These are phyloP conservation scores for Phrixothrix hirtus DNA, from an alignment of 2,888 invertebrate species.

Conservation along the genomic window DNA sequence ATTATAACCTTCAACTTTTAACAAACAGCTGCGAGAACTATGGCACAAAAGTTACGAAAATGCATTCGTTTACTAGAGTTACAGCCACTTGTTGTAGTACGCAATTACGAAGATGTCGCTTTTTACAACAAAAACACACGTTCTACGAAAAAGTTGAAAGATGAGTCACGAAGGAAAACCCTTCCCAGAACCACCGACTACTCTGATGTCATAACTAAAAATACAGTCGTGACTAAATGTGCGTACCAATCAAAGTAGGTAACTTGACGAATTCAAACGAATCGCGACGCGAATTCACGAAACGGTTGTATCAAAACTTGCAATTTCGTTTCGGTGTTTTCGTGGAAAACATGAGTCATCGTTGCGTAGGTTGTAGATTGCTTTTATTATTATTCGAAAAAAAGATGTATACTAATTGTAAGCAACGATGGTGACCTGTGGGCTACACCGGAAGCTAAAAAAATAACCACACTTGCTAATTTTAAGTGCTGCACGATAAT, in stretches of 20 bases:
- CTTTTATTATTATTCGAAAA: constrained; percentile 24
- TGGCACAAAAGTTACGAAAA: no score
- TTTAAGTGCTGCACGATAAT: constrained; percentile 11
- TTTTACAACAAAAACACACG: constrained; percentile 29
- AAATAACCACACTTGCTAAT: constrained; percentile 17
- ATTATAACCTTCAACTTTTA: constrained; percentile 40
- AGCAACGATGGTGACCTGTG: constrained; percentile 17
- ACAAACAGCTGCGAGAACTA: constrained; percentile 24
- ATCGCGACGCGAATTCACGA: constrained; percentile 28
- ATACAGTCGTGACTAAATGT: constrained; percentile 45
- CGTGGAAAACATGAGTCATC: constrained; percentile 41
- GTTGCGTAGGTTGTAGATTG: constrained; percentile 33
- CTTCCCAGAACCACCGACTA: constrained; percentile 54
- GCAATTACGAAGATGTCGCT: constrained; percentile 24
- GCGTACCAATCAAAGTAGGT: constrained; percentile 24
- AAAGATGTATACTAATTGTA: neutral
- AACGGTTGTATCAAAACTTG: constrained; percentile 8
- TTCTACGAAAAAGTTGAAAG: constrained; percentile 46
- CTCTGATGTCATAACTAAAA: constrained; percentile 56
- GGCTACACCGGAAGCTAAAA: constrained; percentile 23
- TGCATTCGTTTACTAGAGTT: no score
- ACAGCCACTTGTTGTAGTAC: constrained; percentile 34
- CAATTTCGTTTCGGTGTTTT: constrained; percentile 24
- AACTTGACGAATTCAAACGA: constrained; percentile 17
- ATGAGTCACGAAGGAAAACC: constrained; percentile 50